These are phyloP conservation scores for Campopleginae sp. DNA, from an alignment of 2,888 invertebrate species.

Conservation along the genomic window DNA sequence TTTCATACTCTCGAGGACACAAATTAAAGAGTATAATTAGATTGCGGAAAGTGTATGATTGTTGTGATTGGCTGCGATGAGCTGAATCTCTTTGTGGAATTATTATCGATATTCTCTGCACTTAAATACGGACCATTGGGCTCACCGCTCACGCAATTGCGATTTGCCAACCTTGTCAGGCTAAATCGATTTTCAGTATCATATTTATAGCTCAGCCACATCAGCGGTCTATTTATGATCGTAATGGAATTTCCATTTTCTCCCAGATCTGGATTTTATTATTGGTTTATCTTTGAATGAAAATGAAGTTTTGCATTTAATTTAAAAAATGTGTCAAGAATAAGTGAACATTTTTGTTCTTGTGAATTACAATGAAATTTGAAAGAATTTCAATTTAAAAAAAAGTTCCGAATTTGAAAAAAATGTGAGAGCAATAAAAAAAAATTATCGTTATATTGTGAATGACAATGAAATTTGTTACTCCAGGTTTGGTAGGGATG, in stretches of 20 bases:
- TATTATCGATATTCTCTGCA: not conserved
- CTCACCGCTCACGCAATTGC: not conserved
- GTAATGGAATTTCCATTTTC: slow-evolving; percentile 2
- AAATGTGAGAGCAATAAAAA: too few species aligned
- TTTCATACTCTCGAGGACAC: too few species aligned
- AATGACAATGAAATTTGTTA: not conserved
- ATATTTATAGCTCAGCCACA: not conserved
- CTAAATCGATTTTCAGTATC: not conserved
- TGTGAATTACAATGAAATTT: too few species aligned
- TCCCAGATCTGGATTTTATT: not conserved
- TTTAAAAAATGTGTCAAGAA: too few species aligned
- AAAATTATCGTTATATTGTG: too few species aligned
- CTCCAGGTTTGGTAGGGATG: too few species aligned
- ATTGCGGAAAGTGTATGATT: not conserved
- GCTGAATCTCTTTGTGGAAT: not conserved
- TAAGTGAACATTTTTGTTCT: too few species aligned
- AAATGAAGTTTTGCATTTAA: too few species aligned
- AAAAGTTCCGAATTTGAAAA: too few species aligned
- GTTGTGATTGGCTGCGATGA: not conserved
- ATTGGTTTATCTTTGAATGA: not conserved
- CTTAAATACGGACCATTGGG: not conserved
- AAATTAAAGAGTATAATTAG: too few species aligned
- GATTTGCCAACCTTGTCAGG: not conserved
- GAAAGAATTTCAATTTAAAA: too few species aligned
- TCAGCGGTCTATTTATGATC: not conserved